Evolutionary conservation across 2,888 invertebrate species (phyloP).

Genomic region (Dyspetes luteomarginatus): DNA sequence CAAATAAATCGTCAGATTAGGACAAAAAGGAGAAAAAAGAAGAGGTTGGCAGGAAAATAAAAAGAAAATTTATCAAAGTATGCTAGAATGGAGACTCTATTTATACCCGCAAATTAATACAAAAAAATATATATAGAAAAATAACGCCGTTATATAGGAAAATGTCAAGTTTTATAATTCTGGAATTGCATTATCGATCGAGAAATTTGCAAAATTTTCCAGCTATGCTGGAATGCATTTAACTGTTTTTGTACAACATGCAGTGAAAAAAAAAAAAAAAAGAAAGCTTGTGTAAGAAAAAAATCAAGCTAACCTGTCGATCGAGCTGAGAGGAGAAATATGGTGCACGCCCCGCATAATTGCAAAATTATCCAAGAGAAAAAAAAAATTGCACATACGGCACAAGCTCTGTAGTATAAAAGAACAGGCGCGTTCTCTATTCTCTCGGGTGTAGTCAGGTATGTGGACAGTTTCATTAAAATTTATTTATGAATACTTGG

Average conservation of each 20-base stretch:
- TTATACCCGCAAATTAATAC: no score
- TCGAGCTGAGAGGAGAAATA: constrained; percentile 39
- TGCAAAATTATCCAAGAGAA: constrained; percentile 57
- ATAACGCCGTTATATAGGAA: no score
- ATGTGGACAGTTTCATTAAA: constrained; percentile 77
- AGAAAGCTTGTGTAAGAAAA: constrained; percentile 5
- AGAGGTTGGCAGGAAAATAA: no score
- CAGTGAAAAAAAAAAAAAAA: background rate
- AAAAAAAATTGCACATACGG: constrained; percentile 15
- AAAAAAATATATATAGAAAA: no score
- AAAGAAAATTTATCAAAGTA: no score
- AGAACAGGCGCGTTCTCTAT: constrained; percentile 60
- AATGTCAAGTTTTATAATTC: no score
- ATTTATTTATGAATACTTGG: constrained; percentile 80
- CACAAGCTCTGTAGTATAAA: constrained; percentile 29
- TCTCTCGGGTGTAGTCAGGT: constrained; percentile 58
- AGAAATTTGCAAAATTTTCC: no score
- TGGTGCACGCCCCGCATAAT: constrained; percentile 57
- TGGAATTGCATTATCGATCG: no score
- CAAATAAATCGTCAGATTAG: no score
- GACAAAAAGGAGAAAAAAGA: no score
- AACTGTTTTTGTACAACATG: background rate
- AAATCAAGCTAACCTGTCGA: constrained; percentile 29
- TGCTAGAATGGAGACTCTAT: no score
- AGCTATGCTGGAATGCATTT: background rate